Evolutionary conservation across 1,140 invertebrate genomes (phyloP).

Genomic region (Diabrotica virgifera): DNA sequence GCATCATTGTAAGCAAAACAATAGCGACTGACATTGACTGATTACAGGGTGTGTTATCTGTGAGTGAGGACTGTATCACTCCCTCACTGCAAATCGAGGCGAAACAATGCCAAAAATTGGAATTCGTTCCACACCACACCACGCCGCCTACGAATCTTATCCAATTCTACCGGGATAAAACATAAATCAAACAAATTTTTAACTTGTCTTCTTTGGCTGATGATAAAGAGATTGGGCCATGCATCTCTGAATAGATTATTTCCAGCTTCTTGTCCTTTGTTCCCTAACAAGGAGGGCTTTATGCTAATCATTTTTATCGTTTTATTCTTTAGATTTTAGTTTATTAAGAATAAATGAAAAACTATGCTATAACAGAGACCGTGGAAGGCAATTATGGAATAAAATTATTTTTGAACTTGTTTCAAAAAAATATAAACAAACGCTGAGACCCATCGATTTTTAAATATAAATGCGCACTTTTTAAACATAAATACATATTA

Average conservation of each 20-base stretch:
- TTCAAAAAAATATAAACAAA: too few relatives aligned
- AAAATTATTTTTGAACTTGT: too few relatives aligned
- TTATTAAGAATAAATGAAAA: too few relatives aligned
- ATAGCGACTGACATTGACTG: slow-evolving; percentile 19
- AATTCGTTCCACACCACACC: slow-evolving; percentile 18
- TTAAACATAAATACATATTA: too few relatives aligned
- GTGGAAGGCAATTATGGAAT: too few relatives aligned
- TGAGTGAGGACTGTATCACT: slow-evolving; percentile 19
- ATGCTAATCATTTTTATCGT: too few relatives aligned
- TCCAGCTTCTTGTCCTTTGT: slow-evolving; percentile 12
- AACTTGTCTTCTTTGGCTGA: slow-evolving; percentile 20
- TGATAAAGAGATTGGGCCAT: slow-evolving; percentile 20
- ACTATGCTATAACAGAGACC: too few relatives aligned
- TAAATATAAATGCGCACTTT: too few relatives aligned
- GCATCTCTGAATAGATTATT: slow-evolving; percentile 22
- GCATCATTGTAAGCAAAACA: slow-evolving; percentile 20
- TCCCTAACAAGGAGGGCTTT: not conserved
- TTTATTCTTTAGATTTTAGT: too few relatives aligned
- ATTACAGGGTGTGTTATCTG: slow-evolving; percentile 14
- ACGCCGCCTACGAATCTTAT: slow-evolving; percentile 14
- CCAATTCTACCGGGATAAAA: slow-evolving; percentile 18
- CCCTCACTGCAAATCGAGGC: slow-evolving; percentile 16
- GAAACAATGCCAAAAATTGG: slow-evolving; percentile 20
- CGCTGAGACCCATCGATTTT: too few relatives aligned
- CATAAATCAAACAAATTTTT: slow-evolving; percentile 23